Evolutionary conservation across 2,113 vertebrate species (phyloP).

Genomic region (Opisthocomus hoazin): DNA sequence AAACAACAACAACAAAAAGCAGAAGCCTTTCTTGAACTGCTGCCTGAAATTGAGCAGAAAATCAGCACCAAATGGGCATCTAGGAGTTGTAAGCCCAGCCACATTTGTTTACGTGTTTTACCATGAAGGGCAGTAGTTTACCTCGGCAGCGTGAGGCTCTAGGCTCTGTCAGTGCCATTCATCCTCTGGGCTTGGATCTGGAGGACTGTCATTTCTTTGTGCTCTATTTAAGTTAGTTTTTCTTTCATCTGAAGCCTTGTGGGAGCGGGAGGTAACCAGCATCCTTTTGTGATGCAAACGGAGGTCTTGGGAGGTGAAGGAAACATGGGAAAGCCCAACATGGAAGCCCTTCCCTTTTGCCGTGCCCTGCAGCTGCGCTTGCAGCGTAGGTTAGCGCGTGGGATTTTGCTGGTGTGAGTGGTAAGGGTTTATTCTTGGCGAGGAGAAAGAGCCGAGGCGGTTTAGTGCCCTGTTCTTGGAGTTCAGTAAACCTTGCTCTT

Average conservation of each 20-base stretch:
- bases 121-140: background rate
- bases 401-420: background rate
- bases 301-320: background rate
- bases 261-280: background rate
- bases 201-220: background rate
- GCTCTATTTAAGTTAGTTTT: background rate
- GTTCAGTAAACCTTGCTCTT: background rate
- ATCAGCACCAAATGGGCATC: slow-evolving; percentile 34
- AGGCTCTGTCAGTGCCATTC: background rate
- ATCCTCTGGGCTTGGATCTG: background rate
- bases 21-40: slow-evolving; percentile 15
- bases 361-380: background rate
- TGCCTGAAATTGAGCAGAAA: slow-evolving; percentile 59
- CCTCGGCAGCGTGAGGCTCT: background rate
- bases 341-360: background rate
- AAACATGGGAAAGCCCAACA: background rate
- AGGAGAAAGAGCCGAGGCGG: background rate
- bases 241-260: background rate
- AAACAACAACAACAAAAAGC: background rate
- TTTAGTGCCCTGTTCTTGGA: background rate
- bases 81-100: background rate
- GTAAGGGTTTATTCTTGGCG: background rate
- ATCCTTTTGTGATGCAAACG: background rate
- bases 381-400: accelerated
- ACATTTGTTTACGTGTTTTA: background rate